Evolutionary conservation across 1,140 invertebrate species (phyloP).

Genomic region (Drosophila melanica): DNA sequence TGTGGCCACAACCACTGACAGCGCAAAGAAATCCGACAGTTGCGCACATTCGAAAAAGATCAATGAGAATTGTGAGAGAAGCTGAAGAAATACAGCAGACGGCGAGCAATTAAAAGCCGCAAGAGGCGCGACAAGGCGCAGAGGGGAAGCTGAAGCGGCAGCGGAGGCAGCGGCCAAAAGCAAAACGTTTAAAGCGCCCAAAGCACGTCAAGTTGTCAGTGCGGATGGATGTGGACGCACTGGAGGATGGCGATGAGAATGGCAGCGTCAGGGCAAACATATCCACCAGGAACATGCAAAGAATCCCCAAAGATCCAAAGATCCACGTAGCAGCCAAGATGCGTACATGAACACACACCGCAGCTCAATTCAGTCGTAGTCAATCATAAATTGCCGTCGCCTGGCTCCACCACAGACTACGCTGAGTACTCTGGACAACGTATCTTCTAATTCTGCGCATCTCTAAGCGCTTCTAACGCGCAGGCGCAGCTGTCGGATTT

Average conservation of each 20-base stretch:
- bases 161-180: constrained; percentile 27
- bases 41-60: constrained; percentile 82
- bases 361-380: constrained; percentile 72
- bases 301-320: neutral
- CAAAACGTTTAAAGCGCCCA: constrained; percentile 79
- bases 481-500: constrained; percentile 80
- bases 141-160: neutral
- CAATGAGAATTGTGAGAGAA: constrained; percentile 82
- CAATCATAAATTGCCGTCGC: constrained; percentile 63
- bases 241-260: constrained; percentile 41
- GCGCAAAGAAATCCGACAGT: constrained; percentile 76
- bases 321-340: neutral
- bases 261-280: constrained; percentile 24
- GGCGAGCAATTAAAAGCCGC: constrained; percentile 74
- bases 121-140: neutral
- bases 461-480: constrained; percentile 72
- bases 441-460: constrained; percentile 27
- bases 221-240: constrained; percentile 43
- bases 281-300: neutral
- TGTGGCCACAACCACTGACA: constrained; percentile 60
- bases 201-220: constrained; percentile 77
- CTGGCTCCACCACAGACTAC: neutral
- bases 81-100: constrained; percentile 76
- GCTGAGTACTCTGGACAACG: neutral
- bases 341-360: neutral